Base-by-base conservation (phyloP, 2,113 vertebrate species). In the Grammomys dolichurus region DNA sequence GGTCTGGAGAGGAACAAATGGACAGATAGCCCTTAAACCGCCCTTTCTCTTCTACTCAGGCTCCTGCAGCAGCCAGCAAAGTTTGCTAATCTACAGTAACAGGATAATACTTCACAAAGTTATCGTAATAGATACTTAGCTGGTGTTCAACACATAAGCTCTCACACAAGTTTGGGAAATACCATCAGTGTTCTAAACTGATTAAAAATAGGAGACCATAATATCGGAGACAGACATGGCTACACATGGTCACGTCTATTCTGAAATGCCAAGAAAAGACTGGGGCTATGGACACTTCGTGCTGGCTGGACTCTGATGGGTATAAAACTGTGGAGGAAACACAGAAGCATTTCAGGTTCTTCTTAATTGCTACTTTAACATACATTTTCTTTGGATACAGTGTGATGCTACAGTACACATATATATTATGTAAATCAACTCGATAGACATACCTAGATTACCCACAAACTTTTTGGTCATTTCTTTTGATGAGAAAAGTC, bases 11-110 rank as follows among this genome's bases (percentile, higher is more conserved):
- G n/a, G 0, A 3, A 75, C 12, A 28, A 91, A 78, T n/a, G 65
- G 73, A 40, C 3, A 14, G 13, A 54, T 2, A 26, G 22, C 40
- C 69, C 0, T 13, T 3, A n/a, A 19, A 26, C 4, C 6, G 5
- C 1, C 46, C 33, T 87, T 78, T 40, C 36, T 73, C 91, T 8
- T n/a, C 72, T 33, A 33, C 24, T 31, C 70, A 40, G 70, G 28
- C 14, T 87, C 56, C 43, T 46, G 33, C 16, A 58, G 65, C 2
- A 20, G 6, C 31, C 33, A 56, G 31, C n/a, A 69, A 72, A 31
- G 17, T 43, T 77, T 63, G 58, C 72, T 87, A 33, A 14, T n/a
- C 46, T 86, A 54, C 85, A 51, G 40, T 14, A 58, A 13, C 43
- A 76, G 9, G 19, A 31, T 24, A 48, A 70, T 22, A 75, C 31